These are phyloP conservation scores for Drusus annulatus DNA, from an alignment of 1,140 invertebrate genomes.

Conservation along the genomic window DNA sequence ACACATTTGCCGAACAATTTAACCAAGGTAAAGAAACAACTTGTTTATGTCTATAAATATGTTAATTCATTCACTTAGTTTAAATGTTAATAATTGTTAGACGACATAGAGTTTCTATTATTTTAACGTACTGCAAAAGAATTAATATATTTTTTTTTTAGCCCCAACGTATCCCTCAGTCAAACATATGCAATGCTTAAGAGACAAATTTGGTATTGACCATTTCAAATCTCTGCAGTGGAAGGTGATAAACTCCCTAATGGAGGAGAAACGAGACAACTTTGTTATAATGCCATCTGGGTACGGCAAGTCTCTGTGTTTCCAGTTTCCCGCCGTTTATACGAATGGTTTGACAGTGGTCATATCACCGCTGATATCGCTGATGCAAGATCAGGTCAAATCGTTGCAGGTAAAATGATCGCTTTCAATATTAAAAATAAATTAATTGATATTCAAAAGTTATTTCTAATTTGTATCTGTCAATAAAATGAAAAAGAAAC, in stretches of 20 bases:
- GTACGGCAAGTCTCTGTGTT: slow-evolving; percentile 91
- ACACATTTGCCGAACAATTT: too few relatives aligned
- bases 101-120: too few relatives aligned
- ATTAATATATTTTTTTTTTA: neutral
- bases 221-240: slow-evolving; percentile 77
- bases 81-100: too few relatives aligned
- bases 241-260: slow-evolving; percentile 76
- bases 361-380: slow-evolving; percentile 86
- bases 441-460: neutral
- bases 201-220: slow-evolving; percentile 72
- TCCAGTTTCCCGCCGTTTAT: slow-evolving; percentile 84
- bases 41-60: neutral
- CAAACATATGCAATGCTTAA: slow-evolving; percentile 51
- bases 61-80: too few relatives aligned
- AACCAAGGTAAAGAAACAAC: too few relatives aligned
- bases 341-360: slow-evolving; percentile 78
- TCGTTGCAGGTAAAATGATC: slow-evolving; percentile 52
- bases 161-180: slow-evolving; percentile 23
- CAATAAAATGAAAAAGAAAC: too few relatives aligned
- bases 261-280: slow-evolving; percentile 71
- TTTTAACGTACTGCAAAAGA: too few relatives aligned
- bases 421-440: neutral
- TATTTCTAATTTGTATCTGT: neutral
- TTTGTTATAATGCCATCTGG: slow-evolving; percentile 68
- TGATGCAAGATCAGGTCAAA: slow-evolving; percentile 84